These are phyloP conservation scores for Etia nguti DNA, from an alignment of 2,113 vertebrate genomes.

Conservation along the genomic window DNA sequence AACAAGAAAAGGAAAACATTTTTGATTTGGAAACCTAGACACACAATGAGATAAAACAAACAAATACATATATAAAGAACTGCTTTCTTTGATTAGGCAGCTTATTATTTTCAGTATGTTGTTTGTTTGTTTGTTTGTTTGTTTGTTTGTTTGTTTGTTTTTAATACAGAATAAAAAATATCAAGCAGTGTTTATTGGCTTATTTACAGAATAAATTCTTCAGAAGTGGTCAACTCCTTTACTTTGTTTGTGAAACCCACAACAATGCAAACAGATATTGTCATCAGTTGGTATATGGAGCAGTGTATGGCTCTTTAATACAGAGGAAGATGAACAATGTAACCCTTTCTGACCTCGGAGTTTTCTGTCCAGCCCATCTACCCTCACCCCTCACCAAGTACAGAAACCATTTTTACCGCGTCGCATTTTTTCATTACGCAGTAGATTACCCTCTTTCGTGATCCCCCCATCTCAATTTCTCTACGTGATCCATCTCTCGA, in stretches of 20 bases:
- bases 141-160: no score
- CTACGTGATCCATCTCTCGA: background rate
- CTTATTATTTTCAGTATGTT: background rate
- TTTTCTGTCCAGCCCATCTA: constrained; percentile 7
- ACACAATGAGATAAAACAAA: background rate
- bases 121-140: background rate
- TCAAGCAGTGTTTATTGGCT: background rate
- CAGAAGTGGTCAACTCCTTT: background rate
- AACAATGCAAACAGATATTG: background rate
- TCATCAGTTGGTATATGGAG: background rate
- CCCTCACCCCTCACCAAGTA: constrained; percentile 17
- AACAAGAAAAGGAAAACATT: no score
- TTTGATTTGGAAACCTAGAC: background rate
- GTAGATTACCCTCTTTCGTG: constrained; percentile 26
- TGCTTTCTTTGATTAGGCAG: background rate
- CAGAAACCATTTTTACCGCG: constrained; percentile 49
- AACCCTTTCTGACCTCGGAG: background rate
- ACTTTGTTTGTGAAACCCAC: background rate
- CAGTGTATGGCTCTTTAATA: background rate
- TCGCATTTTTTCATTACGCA: constrained; percentile 27
- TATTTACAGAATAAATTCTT: background rate
- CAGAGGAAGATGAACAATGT: constrained; percentile 1
- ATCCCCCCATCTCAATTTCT: constrained; percentile 18
- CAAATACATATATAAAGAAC: background rate
- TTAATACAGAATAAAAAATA: background rate